phyloP scores from a whole-genome alignment of 2,113 vertebrate genomes.

The Alectura lathami region DNA sequence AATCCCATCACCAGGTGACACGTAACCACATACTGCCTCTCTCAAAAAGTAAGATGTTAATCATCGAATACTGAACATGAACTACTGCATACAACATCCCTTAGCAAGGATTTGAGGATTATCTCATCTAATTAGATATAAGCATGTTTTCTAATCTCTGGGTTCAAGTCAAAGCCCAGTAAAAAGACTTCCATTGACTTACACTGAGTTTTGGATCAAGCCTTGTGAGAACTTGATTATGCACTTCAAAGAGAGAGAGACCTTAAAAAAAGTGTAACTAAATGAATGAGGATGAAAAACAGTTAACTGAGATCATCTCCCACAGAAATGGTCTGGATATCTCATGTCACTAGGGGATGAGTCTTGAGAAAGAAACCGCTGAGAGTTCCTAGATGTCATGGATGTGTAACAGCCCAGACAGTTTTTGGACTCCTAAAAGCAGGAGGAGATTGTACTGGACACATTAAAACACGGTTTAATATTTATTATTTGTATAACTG shows the following conservation, averaged over 20 bases:
- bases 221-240: not conserved
- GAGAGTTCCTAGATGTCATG: not conserved
- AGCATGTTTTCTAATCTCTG: slow-evolving; percentile 52
- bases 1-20: not conserved
- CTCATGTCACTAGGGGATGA: not conserved
- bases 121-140: slow-evolving; percentile 64
- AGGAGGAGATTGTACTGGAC: not conserved
- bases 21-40: not conserved
- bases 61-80: slow-evolving; percentile 7
- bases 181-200: slow-evolving; percentile 55
- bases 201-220: not conserved
- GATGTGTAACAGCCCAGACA: not conserved
- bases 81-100: not conserved
- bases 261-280: not conserved
- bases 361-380: not conserved
- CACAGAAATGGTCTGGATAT: not conserved
- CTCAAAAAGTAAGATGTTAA: slow-evolving; percentile 44
- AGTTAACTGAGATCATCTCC: not conserved
- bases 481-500: not conserved
- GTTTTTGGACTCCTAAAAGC: not conserved
- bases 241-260: not conserved
- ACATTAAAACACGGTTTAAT: not conserved
- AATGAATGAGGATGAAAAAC: not conserved
- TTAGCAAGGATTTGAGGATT: slow-evolving; percentile 62
- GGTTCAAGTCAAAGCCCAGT: slow-evolving; percentile 37